Conservation (phyloP, 2,113 vertebrate species). For the Sapayoa aenigma region DNA sequence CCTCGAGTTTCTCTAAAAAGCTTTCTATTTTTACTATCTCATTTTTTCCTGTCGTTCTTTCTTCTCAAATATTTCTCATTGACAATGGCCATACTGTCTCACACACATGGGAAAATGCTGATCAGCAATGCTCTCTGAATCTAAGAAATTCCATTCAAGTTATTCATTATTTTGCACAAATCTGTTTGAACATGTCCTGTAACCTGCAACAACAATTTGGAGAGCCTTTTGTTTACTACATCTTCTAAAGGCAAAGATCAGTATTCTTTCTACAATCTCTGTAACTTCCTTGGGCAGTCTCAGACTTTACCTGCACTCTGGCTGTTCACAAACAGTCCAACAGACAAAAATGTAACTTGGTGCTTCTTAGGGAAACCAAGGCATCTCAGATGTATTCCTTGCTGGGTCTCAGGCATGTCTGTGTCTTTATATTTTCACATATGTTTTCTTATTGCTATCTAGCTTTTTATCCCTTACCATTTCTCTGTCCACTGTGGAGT, state of each 20-base stretch:
- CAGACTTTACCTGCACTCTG: background rate
- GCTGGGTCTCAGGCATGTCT: background rate
- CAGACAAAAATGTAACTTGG: background rate
- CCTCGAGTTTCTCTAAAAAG: background rate
- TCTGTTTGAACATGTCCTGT: background rate
- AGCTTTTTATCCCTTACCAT: background rate
- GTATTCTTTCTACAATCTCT: background rate
- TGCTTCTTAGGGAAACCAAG: background rate
- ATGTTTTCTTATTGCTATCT: background rate
- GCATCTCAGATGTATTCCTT: background rate
- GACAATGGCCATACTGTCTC: constrained; percentile 3
- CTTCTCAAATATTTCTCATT: background rate
- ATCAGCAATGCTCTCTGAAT: background rate
- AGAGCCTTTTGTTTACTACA: background rate
- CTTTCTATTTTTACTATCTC: background rate
- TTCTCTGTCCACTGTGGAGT: background rate
- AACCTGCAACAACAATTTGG: background rate
- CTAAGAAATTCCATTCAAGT: constrained; percentile 26
- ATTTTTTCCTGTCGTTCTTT: background rate
- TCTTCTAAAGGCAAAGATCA: background rate
- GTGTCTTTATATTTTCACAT: background rate
- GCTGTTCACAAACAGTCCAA: background rate
- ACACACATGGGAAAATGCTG: background rate
- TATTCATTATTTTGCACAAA: background rate
- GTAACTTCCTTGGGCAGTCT: background rate